Evolutionary conservation across 2,888 invertebrate species (phyloP).

Genomic region (Anticlea derivata): DNA sequence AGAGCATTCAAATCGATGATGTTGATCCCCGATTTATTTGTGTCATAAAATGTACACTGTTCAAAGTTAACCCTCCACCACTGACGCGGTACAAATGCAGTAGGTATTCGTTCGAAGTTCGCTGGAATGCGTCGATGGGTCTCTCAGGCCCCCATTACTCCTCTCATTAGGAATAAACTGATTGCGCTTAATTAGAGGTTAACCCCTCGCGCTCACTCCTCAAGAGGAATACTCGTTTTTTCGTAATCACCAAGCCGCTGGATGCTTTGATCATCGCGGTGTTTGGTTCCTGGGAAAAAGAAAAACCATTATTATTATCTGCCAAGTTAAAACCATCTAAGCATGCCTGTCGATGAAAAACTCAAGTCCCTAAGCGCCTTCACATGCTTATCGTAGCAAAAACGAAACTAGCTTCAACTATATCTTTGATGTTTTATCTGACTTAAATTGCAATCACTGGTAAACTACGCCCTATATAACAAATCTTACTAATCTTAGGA

Average conservation of each 20-base stretch:
- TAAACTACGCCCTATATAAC: background rate
- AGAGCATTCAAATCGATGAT: too few relatives aligned
- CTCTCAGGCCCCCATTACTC: constrained; percentile 80
- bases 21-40: too few relatives aligned
- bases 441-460: background rate
- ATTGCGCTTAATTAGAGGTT: constrained; percentile 83
- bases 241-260: constrained; percentile 79
- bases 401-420: background rate
- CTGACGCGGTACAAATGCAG: constrained; percentile 56
- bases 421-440: too few relatives aligned
- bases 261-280: constrained; percentile 78
- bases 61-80: constrained; percentile 4
- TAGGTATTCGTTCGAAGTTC: constrained; percentile 67
- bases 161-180: constrained; percentile 84
- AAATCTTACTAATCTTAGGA: constrained; percentile 29
- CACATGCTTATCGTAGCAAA: background rate
- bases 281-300: constrained; percentile 72
- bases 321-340: constrained; percentile 25
- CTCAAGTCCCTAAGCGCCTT: background rate
- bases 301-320: constrained; percentile 50
- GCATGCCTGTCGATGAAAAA: constrained; percentile 34
- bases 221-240: constrained; percentile 77
- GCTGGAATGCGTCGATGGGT: constrained; percentile 79
- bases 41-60: background rate
- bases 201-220: constrained; percentile 71